phyloP scores from a whole-genome alignment of 2,888 invertebrate genomes.

The Portevinia maculata region DNA sequence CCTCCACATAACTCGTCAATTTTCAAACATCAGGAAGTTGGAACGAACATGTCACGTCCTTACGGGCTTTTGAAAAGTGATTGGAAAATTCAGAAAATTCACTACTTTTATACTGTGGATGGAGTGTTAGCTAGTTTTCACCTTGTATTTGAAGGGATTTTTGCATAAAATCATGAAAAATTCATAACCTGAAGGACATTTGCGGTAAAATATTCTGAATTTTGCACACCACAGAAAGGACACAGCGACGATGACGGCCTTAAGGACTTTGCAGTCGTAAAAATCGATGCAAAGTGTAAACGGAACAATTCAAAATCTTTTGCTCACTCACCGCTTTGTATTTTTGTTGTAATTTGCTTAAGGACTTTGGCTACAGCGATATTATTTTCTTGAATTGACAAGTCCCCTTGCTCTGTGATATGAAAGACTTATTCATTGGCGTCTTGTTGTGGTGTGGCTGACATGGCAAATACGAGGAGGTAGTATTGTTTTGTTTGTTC shows the following conservation, averaged over 20 bases:
- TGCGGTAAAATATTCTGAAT: slow-evolving; percentile 70
- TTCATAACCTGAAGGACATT: slow-evolving; percentile 69
- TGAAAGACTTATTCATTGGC: slow-evolving; percentile 60
- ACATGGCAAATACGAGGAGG: slow-evolving; percentile 16
- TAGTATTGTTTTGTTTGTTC: slow-evolving; percentile 9
- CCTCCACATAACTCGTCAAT: slow-evolving; percentile 45
- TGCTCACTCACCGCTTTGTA: slow-evolving; percentile 1
- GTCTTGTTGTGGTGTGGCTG: slow-evolving; percentile 52
- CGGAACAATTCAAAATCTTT: slow-evolving; percentile 62
- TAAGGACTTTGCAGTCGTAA: slow-evolving; percentile 5
- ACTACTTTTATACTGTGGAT: not conserved
- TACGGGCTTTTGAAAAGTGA: slow-evolving; percentile 32
- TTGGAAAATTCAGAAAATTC: slow-evolving; percentile 57
- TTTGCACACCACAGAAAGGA: slow-evolving; percentile 28
- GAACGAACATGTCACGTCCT: slow-evolving; percentile 55
- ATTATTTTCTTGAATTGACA: slow-evolving; percentile 56
- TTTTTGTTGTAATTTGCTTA: slow-evolving; percentile 20
- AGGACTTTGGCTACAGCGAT: slow-evolving; percentile 21
- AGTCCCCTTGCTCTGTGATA: slow-evolving; percentile 23
- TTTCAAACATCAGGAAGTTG: slow-evolving; percentile 51
- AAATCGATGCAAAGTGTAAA: slow-evolving; percentile 70
- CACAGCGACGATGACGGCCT: slow-evolving; percentile 23
- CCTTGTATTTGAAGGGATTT: slow-evolving; percentile 49
- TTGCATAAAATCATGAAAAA: slow-evolving; percentile 61
- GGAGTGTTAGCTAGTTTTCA: slow-evolving; percentile 58